Evolutionary conservation across 2,888 invertebrate species (phyloP).

Genomic region (Habroteleia sp.): DNA sequence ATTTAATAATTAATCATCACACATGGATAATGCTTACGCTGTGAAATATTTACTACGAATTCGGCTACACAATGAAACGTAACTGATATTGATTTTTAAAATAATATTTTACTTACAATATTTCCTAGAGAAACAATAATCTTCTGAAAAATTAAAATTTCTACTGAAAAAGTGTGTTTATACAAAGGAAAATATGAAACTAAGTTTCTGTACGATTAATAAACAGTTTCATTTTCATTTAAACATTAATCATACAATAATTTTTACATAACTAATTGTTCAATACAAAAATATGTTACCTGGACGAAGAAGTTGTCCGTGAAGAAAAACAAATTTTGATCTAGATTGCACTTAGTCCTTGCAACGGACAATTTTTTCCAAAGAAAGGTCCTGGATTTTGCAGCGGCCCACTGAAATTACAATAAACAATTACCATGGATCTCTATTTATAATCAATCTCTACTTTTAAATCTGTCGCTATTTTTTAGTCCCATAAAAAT

Average conservation of each 20-base stretch:
- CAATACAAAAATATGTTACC: too few species aligned
- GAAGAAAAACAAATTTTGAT: slow-evolving; percentile 39
- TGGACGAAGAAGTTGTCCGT: slow-evolving; percentile 32
- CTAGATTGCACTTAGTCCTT: slow-evolving; percentile 11
- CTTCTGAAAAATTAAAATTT: slow-evolving; percentile 38
- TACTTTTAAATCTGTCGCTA: neutral
- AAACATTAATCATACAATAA: neutral
- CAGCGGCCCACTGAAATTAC: slow-evolving; percentile 35
- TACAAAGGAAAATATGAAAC: neutral
- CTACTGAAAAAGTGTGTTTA: neutral
- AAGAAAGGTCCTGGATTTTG: slow-evolving; percentile 20
- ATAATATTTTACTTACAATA: slow-evolving; percentile 36
- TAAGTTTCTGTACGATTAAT: neutral
- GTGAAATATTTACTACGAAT: too few species aligned
- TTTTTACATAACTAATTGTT: neutral
- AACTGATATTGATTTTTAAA: too few species aligned
- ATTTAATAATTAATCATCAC: too few species aligned
- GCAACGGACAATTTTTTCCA: slow-evolving; percentile 30
- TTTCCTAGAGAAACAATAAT: slow-evolving; percentile 31
- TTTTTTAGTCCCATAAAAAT: slow-evolving; percentile 17
- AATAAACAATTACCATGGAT: neutral
- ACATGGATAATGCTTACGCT: too few species aligned
- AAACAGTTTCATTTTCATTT: too few species aligned
- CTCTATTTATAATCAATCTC: neutral
- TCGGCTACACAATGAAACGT: too few species aligned